Evolutionary conservation across 2,113 vertebrate genomes (phyloP).

Genomic region (Struthio camelus): DNA sequence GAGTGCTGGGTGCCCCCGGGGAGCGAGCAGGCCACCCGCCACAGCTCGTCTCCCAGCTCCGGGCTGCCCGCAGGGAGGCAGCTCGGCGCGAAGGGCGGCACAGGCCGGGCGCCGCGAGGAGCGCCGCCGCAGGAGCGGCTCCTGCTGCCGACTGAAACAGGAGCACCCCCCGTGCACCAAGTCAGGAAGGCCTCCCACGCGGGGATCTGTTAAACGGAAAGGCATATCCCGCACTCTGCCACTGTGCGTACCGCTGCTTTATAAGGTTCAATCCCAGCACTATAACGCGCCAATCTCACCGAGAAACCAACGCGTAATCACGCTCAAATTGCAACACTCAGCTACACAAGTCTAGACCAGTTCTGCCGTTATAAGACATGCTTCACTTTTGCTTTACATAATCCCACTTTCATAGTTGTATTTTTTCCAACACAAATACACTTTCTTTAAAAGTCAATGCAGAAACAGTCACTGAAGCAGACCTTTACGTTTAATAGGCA

Average conservation of each 20-base stretch:
- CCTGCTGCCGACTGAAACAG: too few relatives aligned
- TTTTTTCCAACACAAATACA: not conserved
- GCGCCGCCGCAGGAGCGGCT: too few relatives aligned
- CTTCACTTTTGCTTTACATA: not conserved
- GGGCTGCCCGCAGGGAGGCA: too few relatives aligned
- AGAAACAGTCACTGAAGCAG: not conserved
- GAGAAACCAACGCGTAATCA: not conserved
- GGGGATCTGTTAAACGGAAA: not conserved
- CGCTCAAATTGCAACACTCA: not conserved
- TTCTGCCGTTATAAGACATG: not conserved
- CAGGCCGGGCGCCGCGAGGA: too few relatives aligned
- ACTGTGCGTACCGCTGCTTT: accelerated
- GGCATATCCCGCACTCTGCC: not conserved
- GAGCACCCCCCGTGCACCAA: too few relatives aligned
- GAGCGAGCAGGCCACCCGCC: too few relatives aligned
- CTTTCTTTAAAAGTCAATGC: not conserved
- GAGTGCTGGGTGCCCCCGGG: too few relatives aligned
- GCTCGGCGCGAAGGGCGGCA: too few relatives aligned
- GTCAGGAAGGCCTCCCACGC: too few relatives aligned
- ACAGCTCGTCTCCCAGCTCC: too few relatives aligned
- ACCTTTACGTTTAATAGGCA: not conserved
- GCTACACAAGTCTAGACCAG: not conserved
- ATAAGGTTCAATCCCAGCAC: not conserved
- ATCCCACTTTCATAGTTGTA: not conserved
- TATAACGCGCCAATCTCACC: not conserved